Evolutionary conservation across 1,140 invertebrate genomes (phyloP).

Genomic region (Triops cancriformis): DNA sequence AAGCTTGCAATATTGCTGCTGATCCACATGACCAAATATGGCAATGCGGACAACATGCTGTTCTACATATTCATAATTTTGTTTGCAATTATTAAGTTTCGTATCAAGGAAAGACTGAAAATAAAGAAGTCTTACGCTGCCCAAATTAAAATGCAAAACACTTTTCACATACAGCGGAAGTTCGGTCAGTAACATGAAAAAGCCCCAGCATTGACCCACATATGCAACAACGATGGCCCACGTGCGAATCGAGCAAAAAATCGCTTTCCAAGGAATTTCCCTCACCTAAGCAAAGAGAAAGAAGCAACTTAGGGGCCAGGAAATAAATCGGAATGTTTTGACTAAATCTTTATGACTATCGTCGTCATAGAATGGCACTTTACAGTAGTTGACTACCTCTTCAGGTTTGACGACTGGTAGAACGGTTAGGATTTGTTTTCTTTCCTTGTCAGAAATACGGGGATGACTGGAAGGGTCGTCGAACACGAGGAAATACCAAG

Average conservation of each 20-base stretch:
- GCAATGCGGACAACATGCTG: conserved; percentile 27
- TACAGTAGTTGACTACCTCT: not conserved
- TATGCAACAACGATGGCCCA: conserved; percentile 75
- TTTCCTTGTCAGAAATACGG: conserved; percentile 69
- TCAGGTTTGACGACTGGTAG: not conserved
- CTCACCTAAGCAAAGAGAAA: no score
- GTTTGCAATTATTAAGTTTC: no score
- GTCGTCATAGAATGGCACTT: no score
- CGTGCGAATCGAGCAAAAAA: conserved; percentile 70
- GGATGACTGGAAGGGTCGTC: conserved; percentile 76
- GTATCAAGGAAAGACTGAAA: no score
- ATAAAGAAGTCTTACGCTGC: conserved; percentile 56
- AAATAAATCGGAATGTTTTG: no score
- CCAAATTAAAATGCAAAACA: conserved; percentile 78
- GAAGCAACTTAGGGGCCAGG: no score
- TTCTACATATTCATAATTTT: conserved; percentile 21
- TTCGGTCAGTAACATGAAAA: conserved; percentile 83
- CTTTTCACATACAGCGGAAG: conserved; percentile 84
- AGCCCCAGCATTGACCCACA: conserved; percentile 78
- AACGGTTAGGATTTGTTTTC: conserved; percentile 67
- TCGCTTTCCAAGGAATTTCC: conserved; percentile 76
- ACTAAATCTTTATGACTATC: no score
- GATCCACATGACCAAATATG: conserved; percentile 28
- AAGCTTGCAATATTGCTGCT: conserved; percentile 20
- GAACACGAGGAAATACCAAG: conserved; percentile 66